Percentiles rank a stretch among this genome's conserved stretches.
Conservation (phyloP, 1,140 invertebrate species). For the Euglossa dilemma region DNA sequence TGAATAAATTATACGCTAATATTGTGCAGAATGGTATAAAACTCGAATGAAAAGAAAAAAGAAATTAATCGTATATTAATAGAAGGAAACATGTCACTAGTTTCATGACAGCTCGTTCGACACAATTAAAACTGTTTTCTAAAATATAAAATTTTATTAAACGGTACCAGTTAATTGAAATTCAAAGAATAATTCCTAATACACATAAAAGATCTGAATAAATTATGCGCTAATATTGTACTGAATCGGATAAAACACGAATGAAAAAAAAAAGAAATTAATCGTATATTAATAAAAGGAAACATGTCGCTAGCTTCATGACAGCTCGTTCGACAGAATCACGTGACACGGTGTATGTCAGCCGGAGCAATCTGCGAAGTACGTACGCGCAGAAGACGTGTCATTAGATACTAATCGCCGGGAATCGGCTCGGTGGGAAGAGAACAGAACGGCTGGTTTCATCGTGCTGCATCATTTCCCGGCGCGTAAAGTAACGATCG, state of each 20-base stretch:
- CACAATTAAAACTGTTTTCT: no score
- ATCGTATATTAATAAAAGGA: neutral
- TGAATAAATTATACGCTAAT: no score
- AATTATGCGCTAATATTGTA: no score
- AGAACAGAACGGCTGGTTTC: conserved; percentile 3
- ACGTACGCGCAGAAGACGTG: conserved; percentile 1
- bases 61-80: no score
- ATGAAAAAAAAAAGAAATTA: neutral
- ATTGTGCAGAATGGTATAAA: no score
- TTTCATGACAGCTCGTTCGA: no score
- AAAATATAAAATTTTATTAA: neutral
- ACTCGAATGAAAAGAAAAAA: no score
- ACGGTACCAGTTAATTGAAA: neutral
- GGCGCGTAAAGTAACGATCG: neutral
- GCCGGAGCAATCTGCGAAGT: neutral
- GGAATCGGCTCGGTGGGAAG: conserved; percentile 24
- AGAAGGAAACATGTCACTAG: no score
- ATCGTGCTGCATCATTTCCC: conserved; percentile 35
- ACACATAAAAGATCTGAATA: no score
- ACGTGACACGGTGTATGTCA: conserved; percentile 4
- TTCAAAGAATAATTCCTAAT: neutral
- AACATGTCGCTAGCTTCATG: neutral
- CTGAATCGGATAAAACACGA: no score
- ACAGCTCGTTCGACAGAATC: neutral
- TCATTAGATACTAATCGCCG: conserved; percentile 31